Base-by-base conservation (phyloP, 2,888 invertebrate genomes). In the Parnassius smintheus region DNA sequence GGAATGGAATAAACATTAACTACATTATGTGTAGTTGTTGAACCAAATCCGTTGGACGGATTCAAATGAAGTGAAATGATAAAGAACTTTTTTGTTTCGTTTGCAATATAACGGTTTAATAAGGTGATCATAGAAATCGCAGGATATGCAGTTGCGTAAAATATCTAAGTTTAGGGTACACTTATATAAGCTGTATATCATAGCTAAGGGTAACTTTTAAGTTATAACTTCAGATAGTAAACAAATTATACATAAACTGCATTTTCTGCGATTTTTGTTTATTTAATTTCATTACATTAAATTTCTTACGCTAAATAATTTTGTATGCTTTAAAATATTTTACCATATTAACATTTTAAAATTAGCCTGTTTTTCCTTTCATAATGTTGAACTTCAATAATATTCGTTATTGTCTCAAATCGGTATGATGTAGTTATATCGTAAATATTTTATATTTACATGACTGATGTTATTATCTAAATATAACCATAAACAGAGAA, bases 1-100 rank as follows among this genome's bases (percentile, higher is more conserved):
- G 72, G 81, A 11, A 83, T 89, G 58, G 80, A 89, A 48, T 89
- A 85, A 67, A 66, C 63, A 25, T n/a, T 35, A n/a, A 54, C 3
- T 49, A 49, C n/a, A 25, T 13, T 48, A n/a, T 13, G 48, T 18
- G 13, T 13, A 13, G n/a, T 48, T 44, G 44, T 44, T 48, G 48
- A 13, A 48, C 2, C 10, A 11, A 13, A 48, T 48, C 13, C 18
- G 48, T 48, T 18, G 18, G 13, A 13, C 13, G 18, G 48, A 13
- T 48, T 48, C 48, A 4, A 48, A 48, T 48, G 48, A 13, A 46
- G 12, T 12, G 46, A 9, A 46, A 46, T 12, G 12, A 12, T 46
- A 13, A 13, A 48, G 48, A 48, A 48, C 48, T 48, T 13, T 48
- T 48, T 48, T n/a, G 13, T 48, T 48, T 48, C 13, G n/a, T 48